Conservation (phyloP, 2,113 vertebrate genomes). For the Phaethornis superciliosus region DNA sequence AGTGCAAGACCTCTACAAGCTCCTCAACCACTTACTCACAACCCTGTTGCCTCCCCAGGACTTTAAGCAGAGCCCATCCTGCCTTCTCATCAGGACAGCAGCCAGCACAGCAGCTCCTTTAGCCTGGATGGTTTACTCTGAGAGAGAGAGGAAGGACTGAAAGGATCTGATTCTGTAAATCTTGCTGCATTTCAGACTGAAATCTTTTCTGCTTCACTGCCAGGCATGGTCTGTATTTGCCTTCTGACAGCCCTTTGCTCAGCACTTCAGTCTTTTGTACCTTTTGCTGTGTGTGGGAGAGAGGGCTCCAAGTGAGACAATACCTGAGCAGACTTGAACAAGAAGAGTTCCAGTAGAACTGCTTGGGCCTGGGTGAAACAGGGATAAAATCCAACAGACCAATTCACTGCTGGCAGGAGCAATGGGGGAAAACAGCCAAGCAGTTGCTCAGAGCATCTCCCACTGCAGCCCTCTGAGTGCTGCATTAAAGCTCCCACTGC, state of each 20-base stretch:
- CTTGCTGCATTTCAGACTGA: not conserved
- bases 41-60: not conserved
- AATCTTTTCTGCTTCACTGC: not conserved
- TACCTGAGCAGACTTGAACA: not conserved
- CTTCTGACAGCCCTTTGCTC: not conserved
- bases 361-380: not conserved
- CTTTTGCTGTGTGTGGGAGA: not conserved
- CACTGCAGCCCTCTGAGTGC: not conserved
- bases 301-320: not conserved
- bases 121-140: not conserved
- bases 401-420: not conserved
- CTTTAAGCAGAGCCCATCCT: not conserved
- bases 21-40: not conserved
- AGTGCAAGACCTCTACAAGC: not conserved
- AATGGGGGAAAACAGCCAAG: fast-evolving
- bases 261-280: not conserved
- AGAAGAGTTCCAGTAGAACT: not conserved
- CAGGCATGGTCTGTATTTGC: not conserved
- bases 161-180: not conserved
- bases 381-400: not conserved
- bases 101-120: not conserved
- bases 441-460: not conserved
- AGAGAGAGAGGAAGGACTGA: not conserved
- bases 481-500: not conserved
- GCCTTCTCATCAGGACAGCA: not conserved